phyloP scores from a whole-genome alignment of 2,888 invertebrate genomes.

The Clitarchus hookeri region DNA sequence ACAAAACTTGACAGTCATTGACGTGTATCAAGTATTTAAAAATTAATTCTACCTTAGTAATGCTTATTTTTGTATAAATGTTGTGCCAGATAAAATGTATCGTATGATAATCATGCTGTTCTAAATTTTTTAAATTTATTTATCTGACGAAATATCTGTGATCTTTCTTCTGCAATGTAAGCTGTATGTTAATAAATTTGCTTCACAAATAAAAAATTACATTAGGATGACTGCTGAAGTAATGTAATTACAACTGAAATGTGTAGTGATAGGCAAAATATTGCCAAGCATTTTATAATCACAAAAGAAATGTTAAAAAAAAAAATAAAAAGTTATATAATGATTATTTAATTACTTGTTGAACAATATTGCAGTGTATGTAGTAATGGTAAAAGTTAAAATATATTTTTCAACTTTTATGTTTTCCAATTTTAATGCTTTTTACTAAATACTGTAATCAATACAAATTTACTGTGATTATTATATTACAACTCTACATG shows the following conservation, averaged over 20 bases:
- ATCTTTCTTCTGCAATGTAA: neutral
- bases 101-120: neutral
- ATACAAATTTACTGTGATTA: conserved; percentile 9
- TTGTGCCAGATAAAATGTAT: neutral
- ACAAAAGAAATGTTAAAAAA: neutral
- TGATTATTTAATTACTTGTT: neutral
- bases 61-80: conserved; percentile 25
- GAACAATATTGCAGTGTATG: neutral
- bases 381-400: neutral
- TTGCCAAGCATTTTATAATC: neutral
- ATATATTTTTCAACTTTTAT: neutral
- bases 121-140: neutral
- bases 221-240: neutral
- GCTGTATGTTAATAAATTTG: neutral
- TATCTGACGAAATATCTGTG: neutral
- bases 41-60: neutral
- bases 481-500: neutral
- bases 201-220: neutral
- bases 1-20: neutral
- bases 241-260: neutral
- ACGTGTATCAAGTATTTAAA: conserved; percentile 2
- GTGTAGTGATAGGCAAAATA: neutral
- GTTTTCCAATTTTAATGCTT: neutral
- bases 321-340: neutral
- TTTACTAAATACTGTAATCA: neutral